Percentiles rank a stretch among this genome's conserved stretches.
These are phyloP conservation scores for Magallana gigas DNA, from an alignment of 1,140 invertebrate species.

Conservation along the genomic window DNA sequence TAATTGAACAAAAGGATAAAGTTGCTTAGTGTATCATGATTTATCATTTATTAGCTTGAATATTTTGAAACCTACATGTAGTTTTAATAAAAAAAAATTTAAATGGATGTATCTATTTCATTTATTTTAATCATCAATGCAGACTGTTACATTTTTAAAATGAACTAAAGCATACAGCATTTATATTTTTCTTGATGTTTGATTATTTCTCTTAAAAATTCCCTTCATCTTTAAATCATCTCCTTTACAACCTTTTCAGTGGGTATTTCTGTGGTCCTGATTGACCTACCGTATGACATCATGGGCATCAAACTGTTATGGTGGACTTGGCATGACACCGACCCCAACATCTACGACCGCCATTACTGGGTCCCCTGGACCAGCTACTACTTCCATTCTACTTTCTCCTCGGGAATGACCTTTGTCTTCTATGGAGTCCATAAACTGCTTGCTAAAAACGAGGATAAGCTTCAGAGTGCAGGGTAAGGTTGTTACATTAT, in stretches of 20 bases:
- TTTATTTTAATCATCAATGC: too few species aligned
- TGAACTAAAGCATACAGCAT: too few species aligned
- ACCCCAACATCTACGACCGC: conserved; percentile 88
- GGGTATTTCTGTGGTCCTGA: conserved; percentile 86
- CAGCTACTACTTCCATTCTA: conserved; percentile 90
- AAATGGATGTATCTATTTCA: too few species aligned
- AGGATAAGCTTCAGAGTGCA: conserved; percentile 65
- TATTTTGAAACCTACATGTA: too few species aligned
- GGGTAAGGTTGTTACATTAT: conserved; percentile 58
- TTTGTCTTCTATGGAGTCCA: conserved; percentile 85
- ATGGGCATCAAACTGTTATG: conserved; percentile 89
- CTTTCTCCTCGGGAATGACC: conserved; percentile 87
- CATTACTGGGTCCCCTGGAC: conserved; percentile 89
- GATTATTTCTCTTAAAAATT: background rate
- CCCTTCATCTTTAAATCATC: background rate
- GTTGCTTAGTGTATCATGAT: too few species aligned
- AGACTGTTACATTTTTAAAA: too few species aligned
- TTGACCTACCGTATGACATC: conserved; percentile 91
- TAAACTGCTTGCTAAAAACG: conserved; percentile 80
- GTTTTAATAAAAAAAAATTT: too few species aligned
- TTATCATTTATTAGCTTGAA: too few species aligned
- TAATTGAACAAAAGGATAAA: conserved; percentile 53
- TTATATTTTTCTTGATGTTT: too few species aligned
- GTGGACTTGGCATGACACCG: conserved; percentile 93
- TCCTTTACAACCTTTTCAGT: conserved; percentile 78